phyloP scores from a whole-genome alignment of 2,888 invertebrate genomes.

The Melinaea marsaeus region DNA sequence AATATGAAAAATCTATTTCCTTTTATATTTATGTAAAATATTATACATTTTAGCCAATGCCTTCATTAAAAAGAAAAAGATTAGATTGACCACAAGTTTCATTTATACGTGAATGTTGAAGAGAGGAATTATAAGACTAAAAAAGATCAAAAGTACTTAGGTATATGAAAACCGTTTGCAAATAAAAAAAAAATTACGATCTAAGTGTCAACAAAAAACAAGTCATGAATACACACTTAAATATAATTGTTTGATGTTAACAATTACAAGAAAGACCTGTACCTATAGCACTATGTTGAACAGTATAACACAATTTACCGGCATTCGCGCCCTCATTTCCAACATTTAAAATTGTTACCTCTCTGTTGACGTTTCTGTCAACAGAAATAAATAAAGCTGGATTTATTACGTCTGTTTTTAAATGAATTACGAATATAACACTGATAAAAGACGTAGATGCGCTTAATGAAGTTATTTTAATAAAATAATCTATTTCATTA shows the following conservation, averaged over 20 bases:
- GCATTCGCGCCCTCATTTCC: conserved; percentile 47
- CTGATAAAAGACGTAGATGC: background rate
- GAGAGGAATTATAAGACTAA: too few relatives aligned
- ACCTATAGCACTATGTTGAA: conserved; percentile 31
- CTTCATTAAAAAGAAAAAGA: too few relatives aligned
- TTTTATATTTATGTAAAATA: too few relatives aligned
- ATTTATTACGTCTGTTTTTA: background rate
- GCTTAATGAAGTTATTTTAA: background rate
- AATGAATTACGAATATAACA: conserved; percentile 1
- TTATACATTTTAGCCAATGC: too few relatives aligned
- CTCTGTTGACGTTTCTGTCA: conserved; percentile 26
- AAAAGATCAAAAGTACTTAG: too few relatives aligned
- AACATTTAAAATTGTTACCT: conserved; percentile 57
- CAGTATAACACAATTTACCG: conserved; percentile 50
- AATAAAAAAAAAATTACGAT: background rate
- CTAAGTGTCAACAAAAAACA: conserved; percentile 19
- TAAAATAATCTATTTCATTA: background rate
- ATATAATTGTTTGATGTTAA: conserved; percentile 29
- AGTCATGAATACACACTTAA: conserved; percentile 28
- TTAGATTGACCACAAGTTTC: too few relatives aligned
- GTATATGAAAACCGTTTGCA: too few relatives aligned
- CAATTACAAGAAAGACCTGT: conserved; percentile 28
- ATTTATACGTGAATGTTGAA: too few relatives aligned
- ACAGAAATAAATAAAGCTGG: conserved; percentile 4
- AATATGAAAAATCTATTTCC: too few relatives aligned